Base-by-base conservation (phyloP, 2,888 invertebrate genomes). In the Lasiommata megera region DNA sequence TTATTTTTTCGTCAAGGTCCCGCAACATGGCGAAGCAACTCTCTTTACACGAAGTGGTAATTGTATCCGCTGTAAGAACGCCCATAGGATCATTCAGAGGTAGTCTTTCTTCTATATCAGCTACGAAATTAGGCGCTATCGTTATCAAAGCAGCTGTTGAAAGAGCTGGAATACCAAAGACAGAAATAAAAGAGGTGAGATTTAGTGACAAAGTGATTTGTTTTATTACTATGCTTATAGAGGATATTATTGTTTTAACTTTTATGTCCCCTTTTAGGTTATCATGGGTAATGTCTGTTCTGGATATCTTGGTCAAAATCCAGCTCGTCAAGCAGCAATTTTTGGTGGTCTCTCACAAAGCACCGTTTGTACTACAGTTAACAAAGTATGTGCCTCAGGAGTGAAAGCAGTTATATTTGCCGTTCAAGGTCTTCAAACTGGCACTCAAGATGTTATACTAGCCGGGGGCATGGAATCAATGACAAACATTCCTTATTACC, bases 381-480 rank as follows among this genome's bases (percentile, higher is more conserved):
- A 99, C 82, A 99, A 98, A 92, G 98, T 99, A 0, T 99, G 99
- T 85, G 96, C 99, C 0, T 99, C 99, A 17, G 99, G 99, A 16
- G 97, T 99, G 97, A 99, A 99, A 83, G 93, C 98, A 0, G 93
- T 99, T 7, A 98, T 98, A 96, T 81, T 99, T 61, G 99, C 96
- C 11, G 92, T 98, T 6, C 99, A 99, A 84, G 94, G 95, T 40
- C 89, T 99, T n/a, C 96, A 97, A 92, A 94, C 96, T 62, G 98
- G 98, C 0, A 94, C 96, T 67, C 95, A 97, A 89, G 95, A 97
- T 61, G 94, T 98, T 17, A 94, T 97, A 72, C 91, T 99, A 56
- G 99, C 99, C 57, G 99, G 99, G 62, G 99, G 99, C 54, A 99
- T 99, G 99, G 99, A 99, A 90, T 98, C 98, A 54, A 99, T 99